Conservation (phyloP, 1,140 invertebrate genomes). For the Alviniconcha marisindica region DNA sequence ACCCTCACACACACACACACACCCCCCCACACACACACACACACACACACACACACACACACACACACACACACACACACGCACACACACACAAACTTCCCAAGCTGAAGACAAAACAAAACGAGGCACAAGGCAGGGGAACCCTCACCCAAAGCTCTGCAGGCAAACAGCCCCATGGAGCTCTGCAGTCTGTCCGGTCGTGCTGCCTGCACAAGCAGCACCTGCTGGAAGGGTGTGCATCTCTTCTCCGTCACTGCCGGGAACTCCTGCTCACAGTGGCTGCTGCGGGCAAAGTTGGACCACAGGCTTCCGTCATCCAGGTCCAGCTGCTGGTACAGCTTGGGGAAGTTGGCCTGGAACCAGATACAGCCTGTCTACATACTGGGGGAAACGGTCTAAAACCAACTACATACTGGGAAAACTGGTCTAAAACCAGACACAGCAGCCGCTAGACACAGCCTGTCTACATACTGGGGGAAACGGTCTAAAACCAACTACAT, state of each 20-base stretch:
- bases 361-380: too few species aligned
- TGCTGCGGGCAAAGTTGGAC: constrained; percentile 82
- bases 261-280: constrained; percentile 80
- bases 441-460: too few species aligned
- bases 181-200: constrained; percentile 88
- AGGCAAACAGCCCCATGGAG: constrained; percentile 84
- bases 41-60: not conserved
- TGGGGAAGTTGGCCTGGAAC: constrained; percentile 78
- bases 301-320: constrained; percentile 82
- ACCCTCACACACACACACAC: constrained; percentile 1
- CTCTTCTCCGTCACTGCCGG: constrained; percentile 79
- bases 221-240: constrained; percentile 87
- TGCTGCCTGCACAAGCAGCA: constrained; percentile 88
- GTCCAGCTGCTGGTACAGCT: constrained; percentile 81
- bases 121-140: not conserved
- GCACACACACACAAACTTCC: not conserved
- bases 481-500: too few species aligned
- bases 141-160: constrained; percentile 81
- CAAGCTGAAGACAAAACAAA: not conserved
- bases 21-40: not conserved
- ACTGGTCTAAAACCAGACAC: too few species aligned
- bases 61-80: not conserved
- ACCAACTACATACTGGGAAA: too few species aligned
- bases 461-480: too few species aligned
- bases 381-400: too few species aligned